phyloP scores from a whole-genome alignment of 92 coral and sea anemone genomes.

The Isaurus tuberculatus region DNA sequence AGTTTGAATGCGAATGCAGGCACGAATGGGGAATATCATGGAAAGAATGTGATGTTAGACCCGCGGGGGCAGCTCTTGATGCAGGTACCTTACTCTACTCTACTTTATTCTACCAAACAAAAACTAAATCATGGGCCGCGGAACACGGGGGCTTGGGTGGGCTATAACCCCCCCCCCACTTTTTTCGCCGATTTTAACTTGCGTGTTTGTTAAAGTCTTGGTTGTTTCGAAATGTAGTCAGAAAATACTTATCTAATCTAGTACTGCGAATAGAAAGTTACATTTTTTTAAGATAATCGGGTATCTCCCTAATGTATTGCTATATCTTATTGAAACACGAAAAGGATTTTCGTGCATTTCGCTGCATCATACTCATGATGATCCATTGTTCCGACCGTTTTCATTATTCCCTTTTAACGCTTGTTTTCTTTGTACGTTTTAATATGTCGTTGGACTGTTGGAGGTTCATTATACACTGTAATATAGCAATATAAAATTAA shows the following conservation, averaged over 20 bases:
- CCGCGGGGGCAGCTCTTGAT: slow-evolving; percentile 34
- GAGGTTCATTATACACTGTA: slow-evolving; percentile 18
- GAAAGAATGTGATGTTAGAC: slow-evolving; percentile 33
- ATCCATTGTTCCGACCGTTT: slow-evolving; percentile 42
- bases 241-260: too few species aligned
- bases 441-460: slow-evolving; percentile 38
- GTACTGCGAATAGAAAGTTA: too few species aligned
- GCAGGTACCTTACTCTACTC: too few species aligned
- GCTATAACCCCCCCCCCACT: too few species aligned
- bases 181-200: too few species aligned
- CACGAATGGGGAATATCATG: slow-evolving; percentile 34
- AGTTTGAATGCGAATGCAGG: slow-evolving; percentile 38
- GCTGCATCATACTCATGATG: slow-evolving; percentile 29
- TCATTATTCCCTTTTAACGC: slow-evolving; percentile 21
- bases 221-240: too few species aligned
- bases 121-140: too few species aligned
- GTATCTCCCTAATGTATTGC: slow-evolving; percentile 28
- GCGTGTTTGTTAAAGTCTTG: too few species aligned
- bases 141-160: too few species aligned
- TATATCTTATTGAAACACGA: slow-evolving; percentile 15
- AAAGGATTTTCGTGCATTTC: slow-evolving; percentile 27
- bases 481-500: not conserved
- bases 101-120: too few species aligned
- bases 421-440: slow-evolving; percentile 21
- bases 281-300: slow-evolving; percentile 7